Percentiles rank a stretch among this genome's conserved stretches.
These are phyloP conservation scores for Agrotis puta DNA, from an alignment of 2,888 invertebrate species.

Conservation along the genomic window DNA sequence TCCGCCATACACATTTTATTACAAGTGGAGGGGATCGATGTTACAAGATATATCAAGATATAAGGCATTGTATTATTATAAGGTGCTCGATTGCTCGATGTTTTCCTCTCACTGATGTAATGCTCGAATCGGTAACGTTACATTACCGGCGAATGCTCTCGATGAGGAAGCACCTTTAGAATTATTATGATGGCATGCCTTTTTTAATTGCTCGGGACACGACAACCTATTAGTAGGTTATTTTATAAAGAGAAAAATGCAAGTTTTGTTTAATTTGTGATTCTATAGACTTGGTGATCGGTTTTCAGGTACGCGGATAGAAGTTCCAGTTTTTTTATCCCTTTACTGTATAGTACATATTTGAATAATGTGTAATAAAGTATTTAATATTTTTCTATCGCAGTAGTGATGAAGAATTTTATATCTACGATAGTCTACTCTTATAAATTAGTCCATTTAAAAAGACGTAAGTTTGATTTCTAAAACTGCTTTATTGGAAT, in stretches of 20 bases:
- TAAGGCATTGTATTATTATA: no score
- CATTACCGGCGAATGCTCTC: no score
- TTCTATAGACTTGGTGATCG: not conserved
- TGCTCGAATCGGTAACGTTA: no score
- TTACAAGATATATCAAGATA: no score
- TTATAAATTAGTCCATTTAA: not conserved
- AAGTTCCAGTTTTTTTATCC: not conserved
- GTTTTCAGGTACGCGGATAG: not conserved
- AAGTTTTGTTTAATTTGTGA: not conserved
- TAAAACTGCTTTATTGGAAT: no score
- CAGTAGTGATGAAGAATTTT: not conserved
- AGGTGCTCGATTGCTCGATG: no score
- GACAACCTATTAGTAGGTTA: slow-evolving; percentile 8
- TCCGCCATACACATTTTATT: no score
- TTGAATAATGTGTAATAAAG: not conserved
- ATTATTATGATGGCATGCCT: not conserved
- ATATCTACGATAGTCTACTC: no score
- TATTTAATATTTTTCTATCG: not conserved
- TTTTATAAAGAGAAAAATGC: not conserved
- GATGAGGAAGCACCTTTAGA: no score
- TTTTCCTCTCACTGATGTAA: no score
- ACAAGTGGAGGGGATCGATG: no score
- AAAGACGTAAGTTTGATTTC: not conserved
- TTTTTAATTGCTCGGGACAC: slow-evolving; percentile 38
- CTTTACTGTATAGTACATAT: not conserved